Conservation (phyloP, 2,797 vertebrate species). For the Megaceryle alcyon region DNA sequence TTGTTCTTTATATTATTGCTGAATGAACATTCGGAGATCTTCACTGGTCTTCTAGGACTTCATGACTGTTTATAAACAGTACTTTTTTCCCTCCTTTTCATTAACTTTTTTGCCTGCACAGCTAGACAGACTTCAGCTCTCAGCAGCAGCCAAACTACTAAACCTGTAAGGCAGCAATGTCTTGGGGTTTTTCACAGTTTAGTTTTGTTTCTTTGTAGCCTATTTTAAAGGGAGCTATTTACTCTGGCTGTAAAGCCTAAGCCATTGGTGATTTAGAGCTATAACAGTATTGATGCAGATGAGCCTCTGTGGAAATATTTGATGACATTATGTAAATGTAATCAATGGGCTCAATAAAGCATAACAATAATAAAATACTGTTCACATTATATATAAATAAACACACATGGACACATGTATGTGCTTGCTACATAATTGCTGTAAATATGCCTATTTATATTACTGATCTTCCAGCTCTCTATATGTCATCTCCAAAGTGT, state of each 20-base stretch:
- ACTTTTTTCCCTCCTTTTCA: background rate
- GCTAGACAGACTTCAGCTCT: background rate
- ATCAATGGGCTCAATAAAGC: conserved; percentile 52
- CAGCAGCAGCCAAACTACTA: background rate
- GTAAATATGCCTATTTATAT: conserved; percentile 6
- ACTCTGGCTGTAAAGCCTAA: background rate
- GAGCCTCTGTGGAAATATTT: conserved; percentile 37
- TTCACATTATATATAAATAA: conserved; percentile 46
- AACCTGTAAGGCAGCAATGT: background rate
- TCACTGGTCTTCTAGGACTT: background rate
- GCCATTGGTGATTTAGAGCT: conserved; percentile 33
- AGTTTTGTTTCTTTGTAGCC: background rate
- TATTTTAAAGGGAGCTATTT: conserved; percentile 9
- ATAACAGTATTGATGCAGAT: conserved; percentile 50
- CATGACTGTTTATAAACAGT: background rate
- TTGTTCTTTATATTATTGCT: background rate
- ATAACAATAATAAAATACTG: conserved; percentile 47
- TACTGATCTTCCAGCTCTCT: background rate
- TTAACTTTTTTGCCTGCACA: background rate
- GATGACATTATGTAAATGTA: conserved; percentile 63
- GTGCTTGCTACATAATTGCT: conserved; percentile 26
- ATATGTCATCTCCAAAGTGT: background rate
- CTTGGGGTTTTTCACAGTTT: background rate
- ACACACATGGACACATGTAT: background rate
- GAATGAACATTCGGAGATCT: background rate